Evolutionary conservation across 2,888 invertebrate species (phyloP).

Genomic region (Leptopilina syphax): DNA sequence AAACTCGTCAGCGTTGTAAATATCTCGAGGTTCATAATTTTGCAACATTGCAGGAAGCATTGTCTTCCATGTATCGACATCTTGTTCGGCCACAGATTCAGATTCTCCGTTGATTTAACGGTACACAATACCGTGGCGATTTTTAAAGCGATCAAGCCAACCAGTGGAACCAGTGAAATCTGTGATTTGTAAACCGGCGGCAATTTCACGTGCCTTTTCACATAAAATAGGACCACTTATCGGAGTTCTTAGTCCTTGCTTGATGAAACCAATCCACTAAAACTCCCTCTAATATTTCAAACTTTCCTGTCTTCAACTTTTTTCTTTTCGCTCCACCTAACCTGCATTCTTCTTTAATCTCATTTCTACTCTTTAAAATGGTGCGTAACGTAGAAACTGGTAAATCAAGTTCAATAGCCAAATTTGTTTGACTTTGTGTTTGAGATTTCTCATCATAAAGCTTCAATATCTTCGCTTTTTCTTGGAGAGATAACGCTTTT

Average conservation of each 20-base stretch:
- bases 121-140: not conserved
- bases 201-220: not conserved
- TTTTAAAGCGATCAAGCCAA: not conserved
- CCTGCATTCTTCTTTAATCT: not conserved
- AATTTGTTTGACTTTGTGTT: not conserved
- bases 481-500: not conserved
- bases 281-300: not conserved
- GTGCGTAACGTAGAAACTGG: not conserved
- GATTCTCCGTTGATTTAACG: not conserved
- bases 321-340: not conserved
- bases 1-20: constrained; percentile 64
- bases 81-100: not conserved
- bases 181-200: not conserved
- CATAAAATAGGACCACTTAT: not conserved
- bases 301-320: not conserved
- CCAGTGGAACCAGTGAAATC: not conserved
- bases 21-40: constrained; percentile 47
- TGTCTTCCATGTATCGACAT: not conserved
- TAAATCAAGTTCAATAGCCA: not conserved
- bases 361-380: not conserved
- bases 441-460: not conserved
- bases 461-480: not conserved
- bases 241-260: not conserved
- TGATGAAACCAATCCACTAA: not conserved
- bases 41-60: not conserved